Percentiles rank a stretch among this genome's conserved stretches.
Conservation (phyloP, 2,113 vertebrate species). For the Siphamia tubifer region DNA sequence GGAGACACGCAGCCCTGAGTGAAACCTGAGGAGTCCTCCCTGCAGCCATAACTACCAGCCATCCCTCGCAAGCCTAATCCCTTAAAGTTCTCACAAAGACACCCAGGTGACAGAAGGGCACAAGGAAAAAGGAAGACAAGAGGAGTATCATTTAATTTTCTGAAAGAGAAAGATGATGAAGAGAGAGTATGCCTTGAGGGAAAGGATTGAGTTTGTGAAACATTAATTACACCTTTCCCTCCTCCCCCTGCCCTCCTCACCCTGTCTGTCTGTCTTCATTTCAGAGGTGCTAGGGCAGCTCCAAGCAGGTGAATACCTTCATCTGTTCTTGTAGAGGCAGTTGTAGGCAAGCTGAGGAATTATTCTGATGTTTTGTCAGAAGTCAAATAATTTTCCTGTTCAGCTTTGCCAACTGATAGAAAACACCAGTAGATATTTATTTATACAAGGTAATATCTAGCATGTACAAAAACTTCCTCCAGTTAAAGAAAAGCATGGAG, state of each 20-base stretch:
- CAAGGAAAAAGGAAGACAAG: slow-evolving; percentile 62
- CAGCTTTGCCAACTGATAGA: not conserved
- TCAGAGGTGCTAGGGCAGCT: slow-evolving; percentile 25
- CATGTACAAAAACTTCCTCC: not conserved
- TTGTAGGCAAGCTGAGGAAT: slow-evolving; percentile 46
- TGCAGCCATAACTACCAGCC: slow-evolving; percentile 61
- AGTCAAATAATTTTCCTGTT: slow-evolving; percentile 10
- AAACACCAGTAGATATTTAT: not conserved
- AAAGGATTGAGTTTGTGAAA: slow-evolving; percentile 66
- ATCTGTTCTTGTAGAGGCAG: slow-evolving; percentile 38
- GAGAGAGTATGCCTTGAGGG: slow-evolving; percentile 29
- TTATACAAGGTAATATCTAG: not conserved
- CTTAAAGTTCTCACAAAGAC: slow-evolving; percentile 69
- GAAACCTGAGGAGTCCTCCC: slow-evolving; percentile 77
- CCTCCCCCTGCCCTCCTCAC: slow-evolving; percentile 15
- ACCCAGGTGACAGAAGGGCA: slow-evolving; percentile 65
- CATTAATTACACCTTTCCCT: slow-evolving; percentile 72
- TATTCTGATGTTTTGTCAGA: slow-evolving; percentile 23
- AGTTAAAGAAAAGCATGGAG: too few relatives aligned
- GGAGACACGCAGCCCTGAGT: slow-evolving; percentile 62
- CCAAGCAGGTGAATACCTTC: slow-evolving; percentile 44
- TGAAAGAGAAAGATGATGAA: slow-evolving; percentile 42
- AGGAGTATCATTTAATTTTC: slow-evolving; percentile 68
- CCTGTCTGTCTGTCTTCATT: slow-evolving; percentile 54
- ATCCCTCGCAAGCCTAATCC: slow-evolving; percentile 69